phyloP scores from a whole-genome alignment of 2,888 invertebrate genomes.

The Stenotaenia linearis region DNA sequence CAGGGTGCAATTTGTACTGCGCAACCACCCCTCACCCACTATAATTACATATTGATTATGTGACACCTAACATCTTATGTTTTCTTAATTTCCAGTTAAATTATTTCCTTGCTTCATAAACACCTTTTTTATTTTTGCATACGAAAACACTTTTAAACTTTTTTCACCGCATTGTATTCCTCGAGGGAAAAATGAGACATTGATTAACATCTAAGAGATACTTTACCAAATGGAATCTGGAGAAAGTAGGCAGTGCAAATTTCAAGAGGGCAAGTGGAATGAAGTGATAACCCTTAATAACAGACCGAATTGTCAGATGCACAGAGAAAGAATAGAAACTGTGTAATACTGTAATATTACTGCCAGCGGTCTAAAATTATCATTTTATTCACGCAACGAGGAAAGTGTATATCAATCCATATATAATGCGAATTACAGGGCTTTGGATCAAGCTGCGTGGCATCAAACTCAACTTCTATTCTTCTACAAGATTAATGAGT shows the following conservation, averaged over 20 bases:
- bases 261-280: background rate
- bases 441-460: constrained; percentile 16
- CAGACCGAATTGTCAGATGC: background rate
- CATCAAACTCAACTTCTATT: constrained; percentile 18
- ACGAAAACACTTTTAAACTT: background rate
- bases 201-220: constrained; percentile 16
- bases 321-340: background rate
- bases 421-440: constrained; percentile 1
- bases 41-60: constrained; percentile 22
- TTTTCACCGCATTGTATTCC: background rate
- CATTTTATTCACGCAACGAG: constrained; percentile 3
- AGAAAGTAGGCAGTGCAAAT: background rate
- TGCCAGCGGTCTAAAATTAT: background rate
- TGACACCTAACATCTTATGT: constrained; percentile 26
- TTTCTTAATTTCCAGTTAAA: constrained; percentile 20
- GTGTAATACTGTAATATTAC: background rate
- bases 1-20: constrained; percentile 24
- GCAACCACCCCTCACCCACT: constrained; percentile 4
- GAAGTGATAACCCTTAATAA: background rate
- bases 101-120: constrained; percentile 26
- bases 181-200: background rate
- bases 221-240: background rate
- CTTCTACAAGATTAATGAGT: constrained; percentile 23
- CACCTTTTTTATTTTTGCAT: background rate
- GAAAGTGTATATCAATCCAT: constrained; percentile 9